These are phyloP conservation scores for Halocaridina rubra DNA, from an alignment of 2,888 invertebrate genomes.

Conservation along the genomic window DNA sequence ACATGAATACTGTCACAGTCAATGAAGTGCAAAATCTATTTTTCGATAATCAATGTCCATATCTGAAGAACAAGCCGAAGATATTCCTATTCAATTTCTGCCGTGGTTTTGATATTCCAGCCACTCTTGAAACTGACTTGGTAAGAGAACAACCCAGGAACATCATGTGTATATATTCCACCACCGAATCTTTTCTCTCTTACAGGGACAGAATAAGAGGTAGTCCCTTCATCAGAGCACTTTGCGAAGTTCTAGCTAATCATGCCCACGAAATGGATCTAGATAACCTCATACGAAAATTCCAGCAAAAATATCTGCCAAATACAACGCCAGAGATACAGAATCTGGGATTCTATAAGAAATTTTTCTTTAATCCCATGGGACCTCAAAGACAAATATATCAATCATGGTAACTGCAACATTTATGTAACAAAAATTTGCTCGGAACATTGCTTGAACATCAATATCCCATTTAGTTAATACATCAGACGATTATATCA, in stretches of 20 bases:
- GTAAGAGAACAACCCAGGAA: background rate
- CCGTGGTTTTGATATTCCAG: background rate
- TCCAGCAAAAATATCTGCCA: background rate
- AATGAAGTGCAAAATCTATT: background rate
- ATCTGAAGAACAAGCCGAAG: conserved; percentile 21
- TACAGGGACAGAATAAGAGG: background rate
- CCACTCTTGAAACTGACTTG: background rate
- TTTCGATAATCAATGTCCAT: background rate
- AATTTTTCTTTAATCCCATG: conserved; percentile 18
- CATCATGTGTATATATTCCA: conserved; percentile 10
- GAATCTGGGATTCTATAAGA: conserved; percentile 9
- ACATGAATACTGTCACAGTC: background rate
- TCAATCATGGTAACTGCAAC: no score
- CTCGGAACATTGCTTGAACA: no score
- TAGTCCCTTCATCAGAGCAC: background rate
- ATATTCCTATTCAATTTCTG: conserved; percentile 39
- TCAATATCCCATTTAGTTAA: no score
- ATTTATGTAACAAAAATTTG: no score
- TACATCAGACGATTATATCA: no score
- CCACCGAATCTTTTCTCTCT: background rate
- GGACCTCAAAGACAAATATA: no score
- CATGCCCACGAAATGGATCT: background rate
- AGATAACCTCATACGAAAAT: background rate
- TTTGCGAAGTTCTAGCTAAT: conserved; percentile 19
- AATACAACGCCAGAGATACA: conserved; percentile 16